Conservation (phyloP, 2,797 vertebrate genomes). For the Oreortyx pictus region DNA sequence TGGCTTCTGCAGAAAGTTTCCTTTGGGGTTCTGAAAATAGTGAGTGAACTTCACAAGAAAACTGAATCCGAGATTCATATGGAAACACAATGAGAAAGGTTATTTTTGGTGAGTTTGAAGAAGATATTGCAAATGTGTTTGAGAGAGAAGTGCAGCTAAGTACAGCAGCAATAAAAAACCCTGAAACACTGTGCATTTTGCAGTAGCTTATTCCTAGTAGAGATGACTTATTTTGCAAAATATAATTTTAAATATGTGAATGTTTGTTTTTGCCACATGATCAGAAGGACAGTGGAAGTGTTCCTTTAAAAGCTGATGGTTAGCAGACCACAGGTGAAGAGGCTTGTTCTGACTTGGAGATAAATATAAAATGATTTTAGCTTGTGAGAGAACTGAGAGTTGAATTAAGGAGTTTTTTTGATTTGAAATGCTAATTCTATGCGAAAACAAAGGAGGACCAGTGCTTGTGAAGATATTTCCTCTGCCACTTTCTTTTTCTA, state of each 20-base stretch:
- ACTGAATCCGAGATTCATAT: background rate
- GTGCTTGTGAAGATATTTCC: background rate
- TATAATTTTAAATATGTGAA: background rate
- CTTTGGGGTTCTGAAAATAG: background rate
- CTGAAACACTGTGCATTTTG: background rate
- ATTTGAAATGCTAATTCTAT: constrained; percentile 15
- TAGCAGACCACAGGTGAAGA: background rate
- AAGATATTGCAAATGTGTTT: background rate
- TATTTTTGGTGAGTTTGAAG: background rate
- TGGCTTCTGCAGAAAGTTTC: background rate
- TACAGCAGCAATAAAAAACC: background rate
- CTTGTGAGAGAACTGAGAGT: constrained; percentile 22
- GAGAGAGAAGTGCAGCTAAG: background rate
- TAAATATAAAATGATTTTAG: constrained; percentile 22
- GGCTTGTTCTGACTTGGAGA: background rate
- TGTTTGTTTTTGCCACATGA: background rate
- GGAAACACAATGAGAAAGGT: background rate
- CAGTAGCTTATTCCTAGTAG: background rate
- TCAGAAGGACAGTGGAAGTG: background rate
- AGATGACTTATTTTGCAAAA: background rate
- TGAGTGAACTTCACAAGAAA: background rate
- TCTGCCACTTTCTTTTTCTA: background rate
- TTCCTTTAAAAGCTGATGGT: background rate
- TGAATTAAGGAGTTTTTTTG: background rate
- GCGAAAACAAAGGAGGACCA: background rate